phyloP scores from a whole-genome alignment of 2,888 invertebrate genomes.

The Halocaridina rubra region DNA sequence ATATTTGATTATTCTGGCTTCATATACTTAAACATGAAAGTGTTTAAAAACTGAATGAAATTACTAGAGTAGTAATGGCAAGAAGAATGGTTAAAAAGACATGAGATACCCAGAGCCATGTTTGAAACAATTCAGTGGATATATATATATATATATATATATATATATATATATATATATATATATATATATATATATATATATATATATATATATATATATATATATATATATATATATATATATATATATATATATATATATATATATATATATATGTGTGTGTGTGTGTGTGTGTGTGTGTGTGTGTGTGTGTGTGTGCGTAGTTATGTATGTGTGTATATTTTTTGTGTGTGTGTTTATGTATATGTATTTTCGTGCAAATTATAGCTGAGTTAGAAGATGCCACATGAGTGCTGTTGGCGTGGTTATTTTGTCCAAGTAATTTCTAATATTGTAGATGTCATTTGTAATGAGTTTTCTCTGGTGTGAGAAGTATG shows the following conservation, averaged over 20 bases:
- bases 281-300: neutral
- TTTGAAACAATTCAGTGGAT: neutral
- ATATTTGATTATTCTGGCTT: too few relatives aligned
- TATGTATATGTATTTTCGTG: neutral
- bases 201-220: neutral
- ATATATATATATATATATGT: neutral
- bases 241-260: neutral
- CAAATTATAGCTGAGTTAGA: too few relatives aligned
- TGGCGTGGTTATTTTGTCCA: too few relatives aligned
- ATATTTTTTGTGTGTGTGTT: neutral
- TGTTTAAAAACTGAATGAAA: too few relatives aligned
- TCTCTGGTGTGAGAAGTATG: too few relatives aligned
- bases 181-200: neutral
- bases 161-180: neutral
- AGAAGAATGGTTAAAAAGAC: neutral
- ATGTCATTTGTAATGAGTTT: too few relatives aligned
- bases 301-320: neutral
- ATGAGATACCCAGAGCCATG: neutral
- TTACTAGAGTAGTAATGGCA: too few relatives aligned
- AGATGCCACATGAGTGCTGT: too few relatives aligned
- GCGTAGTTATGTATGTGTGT: neutral
- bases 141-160: neutral
- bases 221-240: neutral
- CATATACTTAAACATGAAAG: too few relatives aligned
- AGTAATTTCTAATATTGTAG: too few relatives aligned